phyloP scores from a whole-genome alignment of 2,888 invertebrate species.

The Cheilosia grossa region DNA sequence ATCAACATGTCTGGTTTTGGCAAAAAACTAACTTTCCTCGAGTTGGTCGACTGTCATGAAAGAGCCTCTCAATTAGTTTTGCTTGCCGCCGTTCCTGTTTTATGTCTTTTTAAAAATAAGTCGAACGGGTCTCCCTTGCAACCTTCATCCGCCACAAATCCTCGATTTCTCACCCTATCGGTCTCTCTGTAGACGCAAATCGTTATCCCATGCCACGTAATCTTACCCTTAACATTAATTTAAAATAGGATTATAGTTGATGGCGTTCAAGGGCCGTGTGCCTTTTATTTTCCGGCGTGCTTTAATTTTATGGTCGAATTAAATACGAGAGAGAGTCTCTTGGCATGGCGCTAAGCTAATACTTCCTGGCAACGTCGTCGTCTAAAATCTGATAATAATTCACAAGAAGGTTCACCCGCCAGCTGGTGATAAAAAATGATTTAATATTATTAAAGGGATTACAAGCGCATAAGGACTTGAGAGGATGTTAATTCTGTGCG shows the following conservation, averaged over 20 bases:
- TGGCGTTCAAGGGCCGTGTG: background rate
- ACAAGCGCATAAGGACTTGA: background rate
- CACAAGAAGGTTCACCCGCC: background rate
- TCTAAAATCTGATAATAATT: constrained; percentile 5
- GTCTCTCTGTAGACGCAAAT: background rate
- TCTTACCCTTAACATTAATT: background rate
- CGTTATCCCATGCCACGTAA: background rate
- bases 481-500: constrained; percentile 14
- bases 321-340: background rate
- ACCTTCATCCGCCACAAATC: too few relatives aligned
- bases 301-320: constrained; percentile 22
- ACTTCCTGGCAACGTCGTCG: background rate
- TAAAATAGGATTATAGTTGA: constrained; percentile 5
- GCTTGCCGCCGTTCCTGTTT: too few relatives aligned
- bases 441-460: constrained; percentile 16
- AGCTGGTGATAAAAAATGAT: constrained; percentile 6
- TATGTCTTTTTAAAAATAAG: too few relatives aligned
- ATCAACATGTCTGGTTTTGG: too few relatives aligned
- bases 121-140: too few relatives aligned
- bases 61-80: too few relatives aligned
- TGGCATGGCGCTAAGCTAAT: constrained; percentile 7
- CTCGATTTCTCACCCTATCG: too few relatives aligned
- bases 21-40: too few relatives aligned
- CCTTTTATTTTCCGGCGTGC: background rate
- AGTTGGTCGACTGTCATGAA: too few relatives aligned